Evolutionary conservation across 1,140 invertebrate genomes (phyloP), one percentile per base, ranked within the genome.

Genomic region (Druon quercuslanigerum): DNA sequence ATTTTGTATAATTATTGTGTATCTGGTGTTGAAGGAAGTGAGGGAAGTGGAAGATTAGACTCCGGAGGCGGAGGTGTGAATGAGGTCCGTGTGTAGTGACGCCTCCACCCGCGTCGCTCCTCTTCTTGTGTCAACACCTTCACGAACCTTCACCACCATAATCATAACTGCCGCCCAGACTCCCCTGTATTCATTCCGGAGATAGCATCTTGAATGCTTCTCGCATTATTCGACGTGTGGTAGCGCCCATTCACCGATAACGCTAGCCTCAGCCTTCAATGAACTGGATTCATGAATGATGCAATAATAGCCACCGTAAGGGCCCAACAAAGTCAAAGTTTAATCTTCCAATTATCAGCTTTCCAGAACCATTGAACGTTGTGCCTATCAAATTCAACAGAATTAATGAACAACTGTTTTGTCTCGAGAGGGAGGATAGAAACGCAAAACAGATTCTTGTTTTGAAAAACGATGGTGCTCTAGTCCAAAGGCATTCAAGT

Each of bases 21-120:
- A 40, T 40, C 33, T 66, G 13, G 16, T 33, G 57, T 66, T 66
- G 73, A 82, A 74, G 25, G 51, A 73, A 81, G 79, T 76, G 77
- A 77, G 79, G 79, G 75, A 76, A 74, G 82, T 66, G 83, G 75
- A 40, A 66, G 60, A 66, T 66, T 66, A 66, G 60, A 33, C 9
- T 40, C 14, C 40, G 25, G 60, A 82, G 86, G 86, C 86, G 86
- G 87, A 89, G 87, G 87, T 88, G 87, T 83, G 86, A 89, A 89
- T 84, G 83, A 88, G 83, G 50, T 74, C 75, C 71, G 81, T 79
- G 76, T 85, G 84, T 82, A 83, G 83, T 50, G 77, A 86, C 84
- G 86, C 84, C 84, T 86, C 83, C 83, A 85, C 78, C 82, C 83
- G 76, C 77, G 78, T 71, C 79, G 75, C 75, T 84, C 81, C 84